Evolutionary conservation across 2,113 vertebrate species (phyloP).

Genomic region (Mohoua ochrocephala): DNA sequence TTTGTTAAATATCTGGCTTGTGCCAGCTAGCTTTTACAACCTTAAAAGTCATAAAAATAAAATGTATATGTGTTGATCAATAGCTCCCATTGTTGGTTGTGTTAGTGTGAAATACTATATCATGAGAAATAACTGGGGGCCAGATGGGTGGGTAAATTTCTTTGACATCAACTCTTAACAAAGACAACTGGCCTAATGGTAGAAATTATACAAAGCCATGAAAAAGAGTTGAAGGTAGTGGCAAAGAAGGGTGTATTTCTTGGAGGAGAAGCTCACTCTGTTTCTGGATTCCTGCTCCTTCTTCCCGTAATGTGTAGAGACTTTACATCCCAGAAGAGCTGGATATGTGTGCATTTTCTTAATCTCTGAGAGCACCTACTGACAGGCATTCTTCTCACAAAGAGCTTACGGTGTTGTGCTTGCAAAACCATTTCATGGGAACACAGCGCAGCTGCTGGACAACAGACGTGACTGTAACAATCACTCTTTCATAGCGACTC

Average conservation of each 20-base stretch:
- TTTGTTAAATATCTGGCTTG: constrained; percentile 19
- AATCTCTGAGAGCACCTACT: background rate
- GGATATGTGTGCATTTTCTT: background rate
- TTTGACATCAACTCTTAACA: background rate
- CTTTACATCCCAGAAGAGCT: background rate
- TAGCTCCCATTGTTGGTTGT: constrained; percentile 25
- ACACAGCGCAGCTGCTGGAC: accelerated
- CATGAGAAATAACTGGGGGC: background rate
- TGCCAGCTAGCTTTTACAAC: constrained; percentile 17
- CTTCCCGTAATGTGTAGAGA: background rate
- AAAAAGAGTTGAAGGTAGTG: background rate
- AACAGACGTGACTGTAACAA: background rate
- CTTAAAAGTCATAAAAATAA: constrained; percentile 24
- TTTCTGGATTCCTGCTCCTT: background rate
- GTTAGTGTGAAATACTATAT: background rate
- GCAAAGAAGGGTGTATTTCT: background rate
- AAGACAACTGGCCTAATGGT: background rate
- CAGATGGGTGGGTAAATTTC: background rate
- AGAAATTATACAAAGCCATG: background rate
- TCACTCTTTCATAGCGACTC: background rate
- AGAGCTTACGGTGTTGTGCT: background rate
- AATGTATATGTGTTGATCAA: background rate
- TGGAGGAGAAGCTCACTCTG: background rate
- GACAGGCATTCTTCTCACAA: background rate
- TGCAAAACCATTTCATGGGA: background rate